Evolutionary conservation across 1,140 invertebrate genomes (phyloP).

Genomic region (Drosophila suzukii): DNA sequence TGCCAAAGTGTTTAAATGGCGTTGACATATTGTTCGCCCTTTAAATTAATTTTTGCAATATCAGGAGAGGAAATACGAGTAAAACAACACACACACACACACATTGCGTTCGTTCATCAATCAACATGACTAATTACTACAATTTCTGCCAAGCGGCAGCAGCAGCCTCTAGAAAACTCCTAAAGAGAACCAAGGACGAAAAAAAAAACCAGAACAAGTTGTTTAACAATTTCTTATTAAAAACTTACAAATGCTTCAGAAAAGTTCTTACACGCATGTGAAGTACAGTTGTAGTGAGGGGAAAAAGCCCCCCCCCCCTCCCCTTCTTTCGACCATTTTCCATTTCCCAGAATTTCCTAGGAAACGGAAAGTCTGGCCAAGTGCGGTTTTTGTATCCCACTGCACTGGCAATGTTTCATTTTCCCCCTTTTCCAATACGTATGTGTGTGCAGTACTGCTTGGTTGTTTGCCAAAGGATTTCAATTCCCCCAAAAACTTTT

Average conservation of each 20-base stretch:
- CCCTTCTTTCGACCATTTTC: not conserved
- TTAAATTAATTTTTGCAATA: slow-evolving; percentile 57
- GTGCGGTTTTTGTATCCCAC: slow-evolving; percentile 59
- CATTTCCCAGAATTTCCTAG: slow-evolving; percentile 17
- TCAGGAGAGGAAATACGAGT: slow-evolving; percentile 10
- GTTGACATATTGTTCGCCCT: slow-evolving; percentile 61
- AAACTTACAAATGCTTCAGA: slow-evolving; percentile 65
- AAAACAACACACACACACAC: slow-evolving; percentile 8
- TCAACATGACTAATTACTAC: slow-evolving; percentile 79
- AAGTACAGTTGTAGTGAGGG: slow-evolving; percentile 17
- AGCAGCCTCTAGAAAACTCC: not conserved
- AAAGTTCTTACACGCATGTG: slow-evolving; percentile 66
- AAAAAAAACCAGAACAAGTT: slow-evolving; percentile 61
- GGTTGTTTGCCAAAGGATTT: slow-evolving; percentile 68
- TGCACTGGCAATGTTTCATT: slow-evolving; percentile 53
- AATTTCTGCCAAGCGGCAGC: slow-evolving; percentile 59
- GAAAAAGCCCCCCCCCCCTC: not conserved
- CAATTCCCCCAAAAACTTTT: slow-evolving; percentile 75
- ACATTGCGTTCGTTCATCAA: slow-evolving; percentile 60
- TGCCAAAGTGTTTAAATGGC: slow-evolving; percentile 66
- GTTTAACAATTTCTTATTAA: slow-evolving; percentile 82
- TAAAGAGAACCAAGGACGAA: slow-evolving; percentile 20
- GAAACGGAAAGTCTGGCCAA: slow-evolving; percentile 60
- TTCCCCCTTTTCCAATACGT: slow-evolving; percentile 15
- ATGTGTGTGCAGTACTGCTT: slow-evolving; percentile 16